Evolutionary conservation across 2,888 invertebrate genomes (phyloP).

Genomic region (Cosmorhoe ocellata): DNA sequence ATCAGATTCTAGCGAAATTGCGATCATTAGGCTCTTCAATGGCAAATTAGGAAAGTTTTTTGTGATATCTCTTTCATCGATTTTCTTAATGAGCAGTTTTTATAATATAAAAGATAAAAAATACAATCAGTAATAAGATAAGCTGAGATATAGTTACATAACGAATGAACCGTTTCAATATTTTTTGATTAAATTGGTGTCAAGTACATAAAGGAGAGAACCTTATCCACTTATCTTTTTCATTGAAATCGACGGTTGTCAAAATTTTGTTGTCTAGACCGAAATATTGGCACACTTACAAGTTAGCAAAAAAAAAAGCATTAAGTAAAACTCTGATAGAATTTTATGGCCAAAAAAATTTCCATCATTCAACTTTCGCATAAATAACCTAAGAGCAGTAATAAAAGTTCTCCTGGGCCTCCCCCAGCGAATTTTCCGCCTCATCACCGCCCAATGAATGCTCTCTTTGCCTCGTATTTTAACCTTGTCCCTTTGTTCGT

Average conservation of each 20-base stretch:
- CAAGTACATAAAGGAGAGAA: too few relatives aligned
- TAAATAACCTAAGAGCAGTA: slow-evolving; percentile 35
- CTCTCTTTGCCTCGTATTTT: slow-evolving; percentile 39
- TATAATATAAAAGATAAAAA: slow-evolving; percentile 3
- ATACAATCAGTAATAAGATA: slow-evolving; percentile 4
- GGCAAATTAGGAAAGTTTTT: slow-evolving; percentile 6
- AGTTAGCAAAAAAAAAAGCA: too few relatives aligned
- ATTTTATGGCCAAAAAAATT: slow-evolving; percentile 9
- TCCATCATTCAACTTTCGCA: slow-evolving; percentile 11
- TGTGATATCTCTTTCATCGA: slow-evolving; percentile 1
- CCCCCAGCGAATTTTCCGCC: slow-evolving; percentile 46
- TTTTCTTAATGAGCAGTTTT: slow-evolving; percentile 10
- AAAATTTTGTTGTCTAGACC: too few relatives aligned
- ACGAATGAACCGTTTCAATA: slow-evolving; percentile 3
- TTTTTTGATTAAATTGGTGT: neutral
- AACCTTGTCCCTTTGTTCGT: slow-evolving; percentile 43
- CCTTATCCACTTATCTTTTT: too few relatives aligned
- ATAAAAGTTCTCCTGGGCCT: slow-evolving; percentile 29
- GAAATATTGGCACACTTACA: too few relatives aligned
- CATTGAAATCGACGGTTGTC: too few relatives aligned
- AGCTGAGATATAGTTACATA: slow-evolving; percentile 3
- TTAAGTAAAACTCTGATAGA: neutral
- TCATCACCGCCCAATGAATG: slow-evolving; percentile 42
- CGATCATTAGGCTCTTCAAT: neutral
- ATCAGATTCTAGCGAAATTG: too few relatives aligned